Base-by-base conservation (phyloP, 2,113 vertebrate species). In the Leptodactylus fuscus region DNA sequence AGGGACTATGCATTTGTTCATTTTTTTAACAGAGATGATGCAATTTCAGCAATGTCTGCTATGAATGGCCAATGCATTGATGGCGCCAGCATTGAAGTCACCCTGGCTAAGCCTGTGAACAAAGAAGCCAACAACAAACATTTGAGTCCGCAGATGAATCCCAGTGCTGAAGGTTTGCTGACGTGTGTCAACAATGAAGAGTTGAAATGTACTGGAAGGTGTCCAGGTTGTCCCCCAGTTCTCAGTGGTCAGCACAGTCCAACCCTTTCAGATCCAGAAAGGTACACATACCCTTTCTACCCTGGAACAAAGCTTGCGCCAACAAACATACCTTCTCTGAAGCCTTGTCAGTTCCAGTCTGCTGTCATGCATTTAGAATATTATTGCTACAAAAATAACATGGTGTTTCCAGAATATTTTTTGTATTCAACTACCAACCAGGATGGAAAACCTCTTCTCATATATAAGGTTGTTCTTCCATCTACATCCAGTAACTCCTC, bases 1-100 rank as follows among this genome's bases (percentile, higher is more conserved):
- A 93, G 93, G 11, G 96, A 98, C 90, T 98, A 98, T 88, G 98
- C 97, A 85, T 99, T 99, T 91, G 90, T 99, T 88, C 98, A 99
- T 89, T 99, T 97, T 92, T 95, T 94, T 88, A 91, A 90, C 83
- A 95, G 96, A 8, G 96, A 97, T 38, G 97, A 99, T 88, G 96
- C 98, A 60, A 60, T 99, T 53, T 79, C 93, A 15, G 96, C 96
- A 6, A 95, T 98, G 89, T 93, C 91, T 73, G 77, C 94, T 79
- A 97, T 97, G 96, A 96, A 97, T 65, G 96, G 97, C 3, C 94
- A 93, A 29, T 91, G 91, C 49, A 96, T 99, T 60, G 97, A 99
- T 86, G 98, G 97, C 38, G 94, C 95, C 77, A 88, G 81, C 20
- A 94, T 99, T 86, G 96, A 98, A 88, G 96, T 99, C 62, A 95